Conservation (phyloP, 2,797 vertebrate species). For the Tauraco hartlaubi region DNA sequence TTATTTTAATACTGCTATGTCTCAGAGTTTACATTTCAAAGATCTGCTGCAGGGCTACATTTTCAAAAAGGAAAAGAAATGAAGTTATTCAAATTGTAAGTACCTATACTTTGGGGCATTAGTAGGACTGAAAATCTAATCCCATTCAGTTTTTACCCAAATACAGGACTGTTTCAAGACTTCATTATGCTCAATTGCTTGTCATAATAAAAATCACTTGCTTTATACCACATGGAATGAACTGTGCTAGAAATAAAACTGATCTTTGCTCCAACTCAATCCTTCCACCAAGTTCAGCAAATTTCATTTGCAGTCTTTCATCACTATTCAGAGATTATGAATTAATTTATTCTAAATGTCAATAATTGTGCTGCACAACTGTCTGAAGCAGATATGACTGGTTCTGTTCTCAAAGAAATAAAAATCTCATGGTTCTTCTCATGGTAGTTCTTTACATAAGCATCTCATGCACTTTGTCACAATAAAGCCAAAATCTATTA, state of each 20-base stretch:
- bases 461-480: not conserved
- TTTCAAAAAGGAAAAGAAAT: constrained; percentile 32
- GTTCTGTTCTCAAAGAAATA: not conserved
- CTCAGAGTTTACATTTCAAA: constrained; percentile 54
- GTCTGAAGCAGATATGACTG: not conserved
- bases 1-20: constrained; percentile 47
- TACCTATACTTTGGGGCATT: not conserved
- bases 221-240: not conserved
- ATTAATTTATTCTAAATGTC: not conserved
- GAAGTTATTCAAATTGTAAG: not conserved
- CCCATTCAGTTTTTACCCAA: not conserved
- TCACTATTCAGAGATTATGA: not conserved
- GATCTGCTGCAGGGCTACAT: constrained; percentile 16
- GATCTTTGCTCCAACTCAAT: not conserved
- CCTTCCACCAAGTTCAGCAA: not conserved
- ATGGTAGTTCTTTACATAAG: not conserved
- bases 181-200: not conserved
- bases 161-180: not conserved
- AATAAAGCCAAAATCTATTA: not conserved
- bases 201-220: not conserved
- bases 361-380: not conserved
- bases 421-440: not conserved
- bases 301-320: not conserved
- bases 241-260: not conserved
- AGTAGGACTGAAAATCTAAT: not conserved